Evolutionary conservation across 2,797 vertebrate genomes (phyloP).

Genomic region (Takifugu rubripes): DNA sequence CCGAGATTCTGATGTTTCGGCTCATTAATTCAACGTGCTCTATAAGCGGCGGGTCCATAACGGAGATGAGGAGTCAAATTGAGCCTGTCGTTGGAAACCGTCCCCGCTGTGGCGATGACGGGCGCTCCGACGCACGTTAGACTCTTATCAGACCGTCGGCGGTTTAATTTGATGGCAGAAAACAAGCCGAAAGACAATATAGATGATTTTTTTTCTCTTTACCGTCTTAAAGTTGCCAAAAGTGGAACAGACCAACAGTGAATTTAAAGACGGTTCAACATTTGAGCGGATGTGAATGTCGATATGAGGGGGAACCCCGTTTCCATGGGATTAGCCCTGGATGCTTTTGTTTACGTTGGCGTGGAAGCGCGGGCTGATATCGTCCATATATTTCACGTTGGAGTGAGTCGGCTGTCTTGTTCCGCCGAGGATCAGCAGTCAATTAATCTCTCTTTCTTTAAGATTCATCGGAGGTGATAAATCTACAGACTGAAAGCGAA

Average conservation of each 20-base stretch:
- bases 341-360: slow-evolving; percentile 3
- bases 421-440: slow-evolving; percentile 48
- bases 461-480: slow-evolving; percentile 53
- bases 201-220: too few species aligned
- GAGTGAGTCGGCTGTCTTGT: slow-evolving; percentile 44
- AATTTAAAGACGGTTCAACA: slow-evolving; percentile 1
- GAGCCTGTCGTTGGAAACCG: slow-evolving; percentile 33
- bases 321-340: neutral
- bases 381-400: slow-evolving; percentile 51
- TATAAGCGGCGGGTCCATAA: slow-evolving; percentile 35
- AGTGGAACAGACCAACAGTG: neutral
- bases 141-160: slow-evolving; percentile 17
- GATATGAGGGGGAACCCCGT: neutral
- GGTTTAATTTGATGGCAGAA: slow-evolving; percentile 9
- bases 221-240: neutral
- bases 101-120: slow-evolving; percentile 22
- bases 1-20: slow-evolving; percentile 52
- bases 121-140: slow-evolving; percentile 17
- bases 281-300: neutral
- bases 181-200: neutral
- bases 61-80: slow-evolving; percentile 43
- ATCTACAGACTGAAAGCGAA: slow-evolving; percentile 44
- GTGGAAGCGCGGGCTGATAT: slow-evolving; percentile 37
- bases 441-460: slow-evolving; percentile 49
- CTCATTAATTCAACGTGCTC: slow-evolving; percentile 53